Conservation (phyloP, 2,888 invertebrate genomes). For the Drosophila prostipennis region DNA sequence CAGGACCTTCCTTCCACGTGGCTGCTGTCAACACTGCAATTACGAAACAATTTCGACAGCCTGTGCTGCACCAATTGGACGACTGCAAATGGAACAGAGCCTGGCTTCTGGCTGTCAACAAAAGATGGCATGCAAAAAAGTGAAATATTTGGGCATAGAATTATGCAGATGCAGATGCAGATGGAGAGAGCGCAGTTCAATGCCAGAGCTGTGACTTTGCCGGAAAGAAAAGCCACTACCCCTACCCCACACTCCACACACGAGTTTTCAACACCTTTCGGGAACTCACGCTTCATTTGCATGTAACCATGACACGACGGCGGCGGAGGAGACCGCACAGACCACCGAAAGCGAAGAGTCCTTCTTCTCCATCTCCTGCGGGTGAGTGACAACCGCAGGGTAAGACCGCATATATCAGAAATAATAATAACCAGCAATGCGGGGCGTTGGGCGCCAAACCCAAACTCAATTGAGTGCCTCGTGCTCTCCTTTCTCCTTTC, state of each 20-base stretch:
- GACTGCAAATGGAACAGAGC: constrained; percentile 48
- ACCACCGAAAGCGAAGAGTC: constrained; percentile 24
- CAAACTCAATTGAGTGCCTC: constrained; percentile 53
- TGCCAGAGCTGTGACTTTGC: constrained; percentile 44
- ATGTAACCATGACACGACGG: constrained; percentile 68
- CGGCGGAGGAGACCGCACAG: constrained; percentile 17
- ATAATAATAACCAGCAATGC: constrained; percentile 69
- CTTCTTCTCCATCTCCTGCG: constrained; percentile 3
- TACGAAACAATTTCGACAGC: constrained; percentile 79
- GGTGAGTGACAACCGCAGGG: constrained; percentile 76
- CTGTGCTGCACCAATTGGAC: constrained; percentile 65
- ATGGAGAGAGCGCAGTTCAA: constrained; percentile 40
- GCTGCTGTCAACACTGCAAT: constrained; percentile 73
- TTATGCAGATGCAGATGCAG: constrained; percentile 55
- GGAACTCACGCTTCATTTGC: constrained; percentile 81
- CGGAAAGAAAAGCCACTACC: not conserved
- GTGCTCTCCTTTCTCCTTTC: not conserved
- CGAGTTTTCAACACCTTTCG: constrained; percentile 79
- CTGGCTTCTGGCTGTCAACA: constrained; percentile 60
- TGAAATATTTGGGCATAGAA: constrained; percentile 73
- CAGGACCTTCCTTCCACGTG: constrained; percentile 36
- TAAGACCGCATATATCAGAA: constrained; percentile 80
- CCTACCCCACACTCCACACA: not conserved
- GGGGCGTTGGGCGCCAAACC: constrained; percentile 38
- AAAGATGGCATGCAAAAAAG: constrained; percentile 61